Evolutionary conservation across 2,797 vertebrate species (phyloP), one percentile per base, ranked within the genome.

Genomic region (Acipenser transmontanus): DNA sequence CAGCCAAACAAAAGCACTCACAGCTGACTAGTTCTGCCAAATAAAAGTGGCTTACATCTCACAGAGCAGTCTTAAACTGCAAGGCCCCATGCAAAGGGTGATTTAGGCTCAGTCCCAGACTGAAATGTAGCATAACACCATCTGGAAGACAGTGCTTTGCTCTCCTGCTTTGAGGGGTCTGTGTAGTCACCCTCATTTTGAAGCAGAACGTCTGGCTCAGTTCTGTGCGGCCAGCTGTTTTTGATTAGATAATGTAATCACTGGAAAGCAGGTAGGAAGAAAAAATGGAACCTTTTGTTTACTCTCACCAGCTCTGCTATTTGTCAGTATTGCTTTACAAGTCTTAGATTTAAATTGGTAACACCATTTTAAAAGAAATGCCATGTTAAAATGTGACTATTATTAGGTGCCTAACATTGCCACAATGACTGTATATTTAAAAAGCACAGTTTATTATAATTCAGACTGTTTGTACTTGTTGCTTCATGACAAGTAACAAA

Each of bases 201-300:
- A 70, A 70, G 68, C 14, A 8, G 65, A 52, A 62, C 8, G 51
- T 63, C 63, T 73, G 20, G 9, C 34, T 8, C 7, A 66, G 69
- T 14, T 6, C 12, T 13, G 69, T 75, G 73, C 63, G 68, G 56
- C 63, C 68, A 66, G 52, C 65, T 73, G 66, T 71, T 73, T 72
- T 63, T 71, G 60, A 61, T 77, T 59, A 74, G 50, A 67, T 62
- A 65, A 57, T n/a, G 54, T 57, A 50, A 61, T 71, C 65, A 13
- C 47, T 68, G 4, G 66, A 67, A 72, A 73, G 57, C 47, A 66
- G 48, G 20, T 59, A 49, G 47, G n/a, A n/a, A 47, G 49, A 10
- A 71, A 60, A 75, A 65, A 57, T 70, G 50, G 6, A 67, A 14
- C 61, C 66, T 20, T 4, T 57, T 57, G 54, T n/a, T 34, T 34